Percentiles rank a stretch among this genome's conserved stretches.
These are phyloP conservation scores for Acronicta psi DNA, from an alignment of 2,888 invertebrate species.

Conservation along the genomic window DNA sequence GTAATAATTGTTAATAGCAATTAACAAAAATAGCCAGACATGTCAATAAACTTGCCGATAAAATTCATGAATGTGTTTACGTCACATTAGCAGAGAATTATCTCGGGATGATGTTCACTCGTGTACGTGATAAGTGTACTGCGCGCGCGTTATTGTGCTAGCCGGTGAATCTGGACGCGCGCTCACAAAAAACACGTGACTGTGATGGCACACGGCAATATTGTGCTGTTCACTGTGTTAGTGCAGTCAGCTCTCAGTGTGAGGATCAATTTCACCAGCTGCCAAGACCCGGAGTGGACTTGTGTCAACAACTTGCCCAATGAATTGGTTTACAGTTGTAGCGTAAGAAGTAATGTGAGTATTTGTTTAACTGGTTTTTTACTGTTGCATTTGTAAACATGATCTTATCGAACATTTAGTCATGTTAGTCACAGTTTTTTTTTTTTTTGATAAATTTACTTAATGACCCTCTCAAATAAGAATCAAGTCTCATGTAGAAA, in stretches of 20 bases:
- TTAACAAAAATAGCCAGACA: slow-evolving; percentile 23
- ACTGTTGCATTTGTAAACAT: too few relatives aligned
- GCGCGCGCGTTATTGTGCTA: slow-evolving; percentile 60
- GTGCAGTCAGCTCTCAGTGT: slow-evolving; percentile 63
- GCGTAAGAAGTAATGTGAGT: slow-evolving; percentile 76
- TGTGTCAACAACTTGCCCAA: slow-evolving; percentile 76
- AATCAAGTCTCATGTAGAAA: too few relatives aligned
- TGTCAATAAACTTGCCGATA: slow-evolving; percentile 71
- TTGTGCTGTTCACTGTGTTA: slow-evolving; percentile 52
- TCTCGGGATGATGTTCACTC: slow-evolving; percentile 74
- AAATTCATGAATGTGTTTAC: slow-evolving; percentile 65
- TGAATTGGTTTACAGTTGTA: slow-evolving; percentile 79
- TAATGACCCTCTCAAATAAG: too few relatives aligned
- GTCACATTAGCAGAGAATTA: slow-evolving; percentile 66
- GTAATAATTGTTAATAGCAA: slow-evolving; percentile 7
- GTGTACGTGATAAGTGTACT: slow-evolving; percentile 70
- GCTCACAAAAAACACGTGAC: slow-evolving; percentile 48
- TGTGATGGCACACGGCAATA: slow-evolving; percentile 62
- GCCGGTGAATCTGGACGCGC: slow-evolving; percentile 39
- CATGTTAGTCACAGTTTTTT: not conserved
- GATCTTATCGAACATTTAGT: too few relatives aligned
- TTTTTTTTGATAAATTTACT: too few relatives aligned
- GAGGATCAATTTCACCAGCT: slow-evolving; percentile 81
- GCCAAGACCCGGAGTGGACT: slow-evolving; percentile 80
- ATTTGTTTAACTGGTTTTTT: slow-evolving; percentile 12